Conservation (phyloP, 2,888 invertebrate species). For the Danaus chrysippus region DNA sequence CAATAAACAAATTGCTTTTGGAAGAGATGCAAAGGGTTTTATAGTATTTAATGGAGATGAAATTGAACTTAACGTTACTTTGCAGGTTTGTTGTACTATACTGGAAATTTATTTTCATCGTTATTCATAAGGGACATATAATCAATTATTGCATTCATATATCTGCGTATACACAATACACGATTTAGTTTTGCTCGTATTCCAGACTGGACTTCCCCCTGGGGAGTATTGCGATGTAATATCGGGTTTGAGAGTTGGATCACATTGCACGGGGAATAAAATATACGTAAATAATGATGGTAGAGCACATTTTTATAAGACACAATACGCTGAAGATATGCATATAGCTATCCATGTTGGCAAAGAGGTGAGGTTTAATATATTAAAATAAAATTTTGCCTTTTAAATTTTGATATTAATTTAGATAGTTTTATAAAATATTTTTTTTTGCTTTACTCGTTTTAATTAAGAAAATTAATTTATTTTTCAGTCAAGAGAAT, state of each 20-base stretch:
- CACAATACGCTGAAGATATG: slow-evolving; percentile 75
- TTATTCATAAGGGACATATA: too few relatives aligned
- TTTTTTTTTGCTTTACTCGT: too few relatives aligned
- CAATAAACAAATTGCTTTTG: slow-evolving; percentile 89
- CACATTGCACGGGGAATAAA: slow-evolving; percentile 80
- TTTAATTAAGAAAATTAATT: neutral
- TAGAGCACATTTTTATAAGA: slow-evolving; percentile 71
- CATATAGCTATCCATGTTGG: slow-evolving; percentile 80
- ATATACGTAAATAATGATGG: slow-evolving; percentile 78
- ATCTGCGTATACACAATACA: too few relatives aligned
- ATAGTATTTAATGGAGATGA: slow-evolving; percentile 85
- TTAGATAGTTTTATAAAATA: too few relatives aligned
- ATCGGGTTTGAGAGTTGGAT: slow-evolving; percentile 70
- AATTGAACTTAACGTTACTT: slow-evolving; percentile 71
- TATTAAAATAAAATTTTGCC: neutral
- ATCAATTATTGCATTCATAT: too few relatives aligned
- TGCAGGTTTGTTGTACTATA: slow-evolving; percentile 65
- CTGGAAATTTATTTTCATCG: too few relatives aligned
- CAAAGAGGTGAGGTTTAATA: slow-evolving; percentile 45
- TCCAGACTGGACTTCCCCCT: slow-evolving; percentile 80
- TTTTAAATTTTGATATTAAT: too few relatives aligned
- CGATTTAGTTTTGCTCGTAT: slow-evolving; percentile 16
- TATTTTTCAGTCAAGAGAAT: slow-evolving; percentile 13
- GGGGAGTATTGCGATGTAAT: slow-evolving; percentile 90
- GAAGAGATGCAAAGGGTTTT: slow-evolving; percentile 85